A percentile compares a stretch with the other conserved stretches of the same genome.
phyloP scores from a whole-genome alignment of 2,113 vertebrate genomes.

The Zonotrichia leucophrys region DNA sequence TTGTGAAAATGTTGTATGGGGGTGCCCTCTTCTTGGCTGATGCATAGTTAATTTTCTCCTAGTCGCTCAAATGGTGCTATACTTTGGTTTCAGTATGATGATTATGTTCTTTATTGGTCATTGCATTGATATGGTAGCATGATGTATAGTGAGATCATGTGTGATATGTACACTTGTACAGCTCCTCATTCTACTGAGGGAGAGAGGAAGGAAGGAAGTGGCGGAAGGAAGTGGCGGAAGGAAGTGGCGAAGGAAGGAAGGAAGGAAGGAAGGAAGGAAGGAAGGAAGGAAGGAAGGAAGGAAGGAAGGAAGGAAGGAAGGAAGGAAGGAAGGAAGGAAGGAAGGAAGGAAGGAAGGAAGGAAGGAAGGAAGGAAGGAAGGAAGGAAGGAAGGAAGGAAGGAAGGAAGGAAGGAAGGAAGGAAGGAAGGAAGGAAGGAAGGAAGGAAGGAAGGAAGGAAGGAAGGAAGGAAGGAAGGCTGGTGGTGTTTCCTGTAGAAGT shows the following conservation, averaged over 20 bases:
- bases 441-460: not conserved
- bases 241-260: not conserved
- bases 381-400: no score
- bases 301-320: no score
- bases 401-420: no score
- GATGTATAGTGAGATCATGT: not conserved
- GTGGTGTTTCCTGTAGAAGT: not conserved
- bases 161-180: not conserved
- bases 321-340: not conserved
- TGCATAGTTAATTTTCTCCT: not conserved
- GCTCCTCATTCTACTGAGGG: not conserved
- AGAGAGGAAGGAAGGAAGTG: no score
- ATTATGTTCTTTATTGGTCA: not conserved
- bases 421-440: no score
- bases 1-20: not conserved
- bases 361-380: no score
- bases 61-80: no score
- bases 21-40: not conserved
- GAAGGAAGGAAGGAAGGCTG: not conserved
- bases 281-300: no score
- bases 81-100: not conserved
- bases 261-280: not conserved
- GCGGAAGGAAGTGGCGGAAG: no score
- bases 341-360: no score
- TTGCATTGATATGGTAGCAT: not conserved